phyloP scores from a whole-genome alignment of 2,113 vertebrate genomes.

The Rynchops niger region DNA sequence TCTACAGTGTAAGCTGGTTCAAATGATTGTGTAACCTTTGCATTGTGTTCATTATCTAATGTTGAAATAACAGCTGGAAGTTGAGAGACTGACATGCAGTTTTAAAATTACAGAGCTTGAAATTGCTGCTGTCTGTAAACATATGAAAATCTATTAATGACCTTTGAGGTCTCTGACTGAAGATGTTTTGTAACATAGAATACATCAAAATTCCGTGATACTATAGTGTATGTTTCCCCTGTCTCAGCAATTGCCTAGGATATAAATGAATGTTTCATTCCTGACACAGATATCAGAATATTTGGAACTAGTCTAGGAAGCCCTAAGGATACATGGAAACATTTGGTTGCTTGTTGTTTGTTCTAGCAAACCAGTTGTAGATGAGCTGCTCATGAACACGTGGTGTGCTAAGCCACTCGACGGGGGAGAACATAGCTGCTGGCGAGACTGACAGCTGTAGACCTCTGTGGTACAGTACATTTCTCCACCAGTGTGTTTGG shows the following conservation, averaged over 20 bases:
- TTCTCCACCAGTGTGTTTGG: not conserved
- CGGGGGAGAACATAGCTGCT: not conserved
- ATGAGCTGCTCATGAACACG: not conserved
- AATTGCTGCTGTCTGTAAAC: constrained; percentile 66
- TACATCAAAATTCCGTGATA: constrained; percentile 35
- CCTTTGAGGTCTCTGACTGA: constrained; percentile 50
- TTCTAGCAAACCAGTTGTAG: not conserved
- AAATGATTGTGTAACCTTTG: constrained; percentile 59
- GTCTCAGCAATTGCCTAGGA: not conserved
- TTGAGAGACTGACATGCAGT: constrained; percentile 31
- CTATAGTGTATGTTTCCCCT: not conserved
- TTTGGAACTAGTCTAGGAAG: constrained; percentile 7
- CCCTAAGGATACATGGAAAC: constrained; percentile 16
- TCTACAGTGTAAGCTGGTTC: constrained; percentile 39
- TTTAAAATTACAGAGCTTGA: constrained; percentile 60
- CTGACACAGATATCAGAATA: not conserved
- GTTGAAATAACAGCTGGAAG: constrained; percentile 61
- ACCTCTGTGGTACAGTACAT: not conserved
- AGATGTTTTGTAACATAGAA: constrained; percentile 26
- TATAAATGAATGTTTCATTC: not conserved
- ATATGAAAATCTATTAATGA: constrained; percentile 59
- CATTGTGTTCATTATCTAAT: constrained; percentile 61
- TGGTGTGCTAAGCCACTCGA: not conserved
- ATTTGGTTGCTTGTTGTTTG: constrained; percentile 9
- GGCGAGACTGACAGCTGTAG: not conserved